Base-by-base conservation (phyloP, 2,797 vertebrate species). In the Neosilurus hyrtlii region DNA sequence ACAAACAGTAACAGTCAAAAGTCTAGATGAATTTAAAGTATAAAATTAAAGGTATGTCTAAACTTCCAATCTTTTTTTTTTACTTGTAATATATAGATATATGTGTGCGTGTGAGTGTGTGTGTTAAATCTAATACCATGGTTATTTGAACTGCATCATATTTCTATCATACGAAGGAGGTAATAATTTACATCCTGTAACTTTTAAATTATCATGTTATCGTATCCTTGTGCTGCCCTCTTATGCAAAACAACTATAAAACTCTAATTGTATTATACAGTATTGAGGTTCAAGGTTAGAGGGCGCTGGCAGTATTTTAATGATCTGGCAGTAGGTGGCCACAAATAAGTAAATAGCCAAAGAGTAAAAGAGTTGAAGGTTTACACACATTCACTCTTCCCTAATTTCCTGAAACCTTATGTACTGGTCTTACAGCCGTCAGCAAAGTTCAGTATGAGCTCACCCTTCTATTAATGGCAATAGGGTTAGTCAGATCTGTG, bases 401-500 rank as follows among this genome's bases (percentile, higher is more conserved):
- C 51, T 78, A 26, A 24, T 78, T 78, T 63, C 24, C 59, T 52
- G 15, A 6, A 51, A 63, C 49, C 24, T 24, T 24, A 63, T 14
- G 59, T 20, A 1, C 10, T 59, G 35, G 35, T 10, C 22, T 16
- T 62, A 18, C 51, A 62, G 75, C n/a, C 15, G 15, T 79, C 26
- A 30, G 35, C 4, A 51, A 70, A 81, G 79, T 59, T 81, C 54
- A 80, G 35, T 24, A 18, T 59, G 54, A 43, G 54, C 35, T 61
- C 79, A 49, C 59, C 51, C 43, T 51, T 52, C 35, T 76, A 35
- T 65, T 65, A 65, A 63, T 20, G 2, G 9, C 51, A 7, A 51
- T 63, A 20, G 59, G 35, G 35, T 80, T 66, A 59, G 22, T 70
- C n/a, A 78, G n/a, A 78, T 51, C 61, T 51, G n/a, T n/a, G 4